Percentiles rank a stretch among this genome's conserved stretches.
Conservation (phyloP, 2,888 invertebrate genomes). For the Bembecia ichneumoniformis region DNA sequence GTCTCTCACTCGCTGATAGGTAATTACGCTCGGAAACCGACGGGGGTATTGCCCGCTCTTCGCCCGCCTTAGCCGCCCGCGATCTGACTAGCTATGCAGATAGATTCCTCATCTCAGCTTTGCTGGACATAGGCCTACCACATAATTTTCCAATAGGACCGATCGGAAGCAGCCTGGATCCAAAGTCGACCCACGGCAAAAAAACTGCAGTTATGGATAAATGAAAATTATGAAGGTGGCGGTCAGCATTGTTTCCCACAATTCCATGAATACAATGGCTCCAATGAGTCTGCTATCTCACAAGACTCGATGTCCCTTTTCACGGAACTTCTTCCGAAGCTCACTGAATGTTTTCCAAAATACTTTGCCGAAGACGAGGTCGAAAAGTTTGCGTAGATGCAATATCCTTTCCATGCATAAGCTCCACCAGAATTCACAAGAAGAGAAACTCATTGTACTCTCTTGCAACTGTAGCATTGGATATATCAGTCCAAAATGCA, state of each 20-base stretch:
- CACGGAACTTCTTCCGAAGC: too few relatives aligned
- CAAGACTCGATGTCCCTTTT: too few relatives aligned
- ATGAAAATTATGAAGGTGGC: slow-evolving; percentile 3
- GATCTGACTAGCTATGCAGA: too few relatives aligned
- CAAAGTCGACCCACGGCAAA: too few relatives aligned
- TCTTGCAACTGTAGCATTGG: slow-evolving; percentile 6
- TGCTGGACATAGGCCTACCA: too few relatives aligned
- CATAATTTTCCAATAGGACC: too few relatives aligned
- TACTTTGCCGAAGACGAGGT: slow-evolving; percentile 1
- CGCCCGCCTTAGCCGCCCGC: too few relatives aligned
- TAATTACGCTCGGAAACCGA: too few relatives aligned
- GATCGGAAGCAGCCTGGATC: too few relatives aligned
- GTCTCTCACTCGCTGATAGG: too few relatives aligned
- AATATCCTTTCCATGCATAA: slow-evolving; percentile 4
- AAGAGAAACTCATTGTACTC: slow-evolving; percentile 5
- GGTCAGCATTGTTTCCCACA: slow-evolving; percentile 3
- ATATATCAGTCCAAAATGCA: slow-evolving; percentile 4
- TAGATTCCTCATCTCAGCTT: too few relatives aligned
- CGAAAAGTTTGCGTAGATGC: slow-evolving; percentile 4
- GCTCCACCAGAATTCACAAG: slow-evolving; percentile 3
- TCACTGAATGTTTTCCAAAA: neutral
- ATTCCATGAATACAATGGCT: slow-evolving; percentile 5
- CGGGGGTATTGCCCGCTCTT: neutral
- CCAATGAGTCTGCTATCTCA: too few relatives aligned
- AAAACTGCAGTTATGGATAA: slow-evolving; percentile 7